Base-by-base conservation (phyloP, 2,888 invertebrate species). In the Leptopterna dolabrata region DNA sequence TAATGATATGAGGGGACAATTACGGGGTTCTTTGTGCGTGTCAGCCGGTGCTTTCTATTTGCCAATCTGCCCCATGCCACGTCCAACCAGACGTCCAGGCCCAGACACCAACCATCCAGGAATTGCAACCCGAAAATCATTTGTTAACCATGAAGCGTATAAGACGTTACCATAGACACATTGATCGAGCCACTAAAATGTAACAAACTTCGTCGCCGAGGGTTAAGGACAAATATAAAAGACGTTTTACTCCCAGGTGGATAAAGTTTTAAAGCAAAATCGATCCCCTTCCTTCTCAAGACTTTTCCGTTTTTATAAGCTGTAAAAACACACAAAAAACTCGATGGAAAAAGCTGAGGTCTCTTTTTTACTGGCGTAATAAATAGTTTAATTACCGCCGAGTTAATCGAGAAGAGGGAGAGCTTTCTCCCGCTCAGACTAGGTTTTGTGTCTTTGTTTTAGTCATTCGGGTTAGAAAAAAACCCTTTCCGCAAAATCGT, bases 351-450 rank as follows among this genome's bases (percentile, higher is more conserved):
- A 78, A 78, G 47, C 78, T 78, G 78, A 78, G 78, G 78, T 78
- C 47, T 78, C 47, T 14, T 78, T 45, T 63, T 78, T 45, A 78
- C 78, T 78, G 78, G 78, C 45, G 78, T 78, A 78, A 78, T 78
- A 78, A 78, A 78, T 78, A 78, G 78, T 78, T 78, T 78, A 78
- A 78, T 78, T 78, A 78, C 78, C 45, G 45, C 27, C 47, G 78
- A 78, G 78, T 78, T 78, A 78, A 78, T 78, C 78, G 78, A 45
- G 45, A 78, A 78, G 73, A 78, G 78, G 76, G 76, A n/a, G 36
- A n/a, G 36, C n/a, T 76, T 76, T 36, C 41, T 47, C 24, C 24
- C 73, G 16, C 73, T 36, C 73, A 73, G 36, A 73, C 73, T 73
- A 41, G 16, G 73, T 73, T 73, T 73, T 73, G 73, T 73, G 30